Evolutionary conservation across 92 coral and sea anemone species (phyloP), one percentile per base, ranked within the genome.

Genomic region (Palythoa heliodiscus): DNA sequence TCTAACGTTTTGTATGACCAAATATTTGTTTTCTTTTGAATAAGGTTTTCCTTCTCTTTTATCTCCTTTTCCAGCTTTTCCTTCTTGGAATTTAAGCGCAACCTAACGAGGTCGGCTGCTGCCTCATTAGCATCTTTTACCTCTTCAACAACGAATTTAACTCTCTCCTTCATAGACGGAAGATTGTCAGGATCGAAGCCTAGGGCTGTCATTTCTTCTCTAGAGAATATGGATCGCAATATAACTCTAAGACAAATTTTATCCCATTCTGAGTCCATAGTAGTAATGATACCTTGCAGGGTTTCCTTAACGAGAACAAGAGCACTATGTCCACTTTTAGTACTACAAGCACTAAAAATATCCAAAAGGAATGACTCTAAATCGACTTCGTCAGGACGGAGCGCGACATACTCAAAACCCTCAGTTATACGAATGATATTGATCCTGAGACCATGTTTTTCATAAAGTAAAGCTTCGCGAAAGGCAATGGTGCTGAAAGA

Each of bases 381-480:
- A 53, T 83, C 87, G 40, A 83, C 79, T 29, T 29, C 38, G 87
- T 83, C 80, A 52, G 80, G 87, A 53, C 87, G 87, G 87, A 83
- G 87, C n/a, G 80, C 87, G 69, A 83, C 71, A 68, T 82, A 82
- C 58, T 67, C 86, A 3, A 19, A 67, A n/a, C 76, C 40, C 76
- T 68, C 86, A 68, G 25, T 83, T 71, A 84, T 84, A 25, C 87
- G 73, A 60, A 73, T 60, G 82, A 84, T 29, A 52, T 57, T 83
- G 29, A 84, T 73, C 47, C 87, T 83, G 22, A 83, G 79, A 19
- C 87, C 87, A 37, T 83, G 71, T 71, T 83, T 71, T 22, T 83
- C 87, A 52, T 83, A 52, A 12, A 84, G 87, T 40, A 84, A 84
- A 74, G 87, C 82, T 50, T 84, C 82, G 73, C 82, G 82, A 73